Conservation (phyloP, 2,888 invertebrate genomes). For the Meiosimyza platycephala region DNA sequence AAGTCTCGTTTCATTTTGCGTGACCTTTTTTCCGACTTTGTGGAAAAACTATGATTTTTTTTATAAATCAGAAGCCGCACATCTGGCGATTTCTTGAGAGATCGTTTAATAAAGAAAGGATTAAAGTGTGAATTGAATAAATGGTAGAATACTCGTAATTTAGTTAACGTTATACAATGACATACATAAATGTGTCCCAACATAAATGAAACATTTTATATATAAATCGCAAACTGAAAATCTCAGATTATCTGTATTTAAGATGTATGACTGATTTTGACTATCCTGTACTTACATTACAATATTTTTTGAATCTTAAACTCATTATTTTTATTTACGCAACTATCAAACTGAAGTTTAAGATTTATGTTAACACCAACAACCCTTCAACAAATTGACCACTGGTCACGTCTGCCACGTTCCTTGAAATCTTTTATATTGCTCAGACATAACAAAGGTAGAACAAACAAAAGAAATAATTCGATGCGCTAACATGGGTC, state of each 20-base stretch:
- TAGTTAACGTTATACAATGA: constrained; percentile 2
- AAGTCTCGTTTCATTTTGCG: background rate
- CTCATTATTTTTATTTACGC: no score
- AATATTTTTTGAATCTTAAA: no score
- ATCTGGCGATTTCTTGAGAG: constrained; percentile 31
- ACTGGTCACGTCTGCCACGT: constrained; percentile 49
- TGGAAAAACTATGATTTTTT: background rate
- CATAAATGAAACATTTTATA: no score
- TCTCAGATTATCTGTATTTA: no score
- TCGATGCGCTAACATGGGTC: constrained; percentile 35
- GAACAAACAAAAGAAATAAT: constrained; percentile 31
- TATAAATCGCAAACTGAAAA: no score
- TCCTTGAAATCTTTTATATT: constrained; percentile 36
- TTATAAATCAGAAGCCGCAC: background rate
- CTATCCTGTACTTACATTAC: no score
- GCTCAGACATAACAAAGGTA: constrained; percentile 10
- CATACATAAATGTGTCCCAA: no score
- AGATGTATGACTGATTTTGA: no score
- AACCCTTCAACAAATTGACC: constrained; percentile 43
- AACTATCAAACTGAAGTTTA: no score
- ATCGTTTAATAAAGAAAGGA: constrained; percentile 27
- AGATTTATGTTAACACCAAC: background rate
- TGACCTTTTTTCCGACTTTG: constrained; percentile 12
- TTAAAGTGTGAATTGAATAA: constrained; percentile 15
- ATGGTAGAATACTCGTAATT: constrained; percentile 11